Conservation (phyloP, 2,113 vertebrate genomes). For the Gambusia holbrooki region DNA sequence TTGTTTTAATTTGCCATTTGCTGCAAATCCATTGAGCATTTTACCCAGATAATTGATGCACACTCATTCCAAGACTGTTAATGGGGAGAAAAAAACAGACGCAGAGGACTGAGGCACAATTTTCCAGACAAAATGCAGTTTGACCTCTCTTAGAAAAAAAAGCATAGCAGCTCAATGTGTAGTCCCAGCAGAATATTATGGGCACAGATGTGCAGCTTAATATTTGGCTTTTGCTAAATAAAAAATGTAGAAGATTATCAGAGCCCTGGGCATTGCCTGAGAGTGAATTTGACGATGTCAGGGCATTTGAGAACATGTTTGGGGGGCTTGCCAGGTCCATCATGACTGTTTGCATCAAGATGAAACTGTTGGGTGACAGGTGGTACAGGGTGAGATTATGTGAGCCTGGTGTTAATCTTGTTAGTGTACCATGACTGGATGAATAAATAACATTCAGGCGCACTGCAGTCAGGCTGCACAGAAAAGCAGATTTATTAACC, state of each 20-base stretch:
- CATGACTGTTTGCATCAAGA: conserved; percentile 36
- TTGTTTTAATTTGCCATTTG: conserved; percentile 55
- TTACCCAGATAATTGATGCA: conserved; percentile 30
- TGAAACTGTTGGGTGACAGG: conserved; percentile 46
- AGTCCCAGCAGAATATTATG: not conserved
- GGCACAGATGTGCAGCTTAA: conserved; percentile 2
- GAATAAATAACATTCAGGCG: conserved; percentile 41
- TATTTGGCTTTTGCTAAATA: not conserved
- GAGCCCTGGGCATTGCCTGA: not conserved
- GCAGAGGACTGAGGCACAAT: not conserved
- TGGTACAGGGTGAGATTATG: conserved; percentile 43
- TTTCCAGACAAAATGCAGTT: not conserved
- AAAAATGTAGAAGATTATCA: conserved; percentile 15
- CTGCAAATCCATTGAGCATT: conserved; percentile 35
- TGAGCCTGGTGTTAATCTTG: conserved; percentile 53
- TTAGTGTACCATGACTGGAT: conserved; percentile 44
- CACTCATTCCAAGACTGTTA: conserved; percentile 25
- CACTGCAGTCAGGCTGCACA: conserved; percentile 15
- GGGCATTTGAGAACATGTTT: conserved; percentile 29
- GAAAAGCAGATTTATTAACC: conserved; percentile 35
- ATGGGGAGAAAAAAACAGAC: not conserved
- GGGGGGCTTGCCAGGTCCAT: conserved; percentile 37
- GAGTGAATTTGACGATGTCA: not conserved
- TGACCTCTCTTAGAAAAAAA: conserved; percentile 3
- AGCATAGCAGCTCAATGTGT: not conserved